Conservation (phyloP, 2,888 invertebrate genomes). For the Phyllotreta striolata region DNA sequence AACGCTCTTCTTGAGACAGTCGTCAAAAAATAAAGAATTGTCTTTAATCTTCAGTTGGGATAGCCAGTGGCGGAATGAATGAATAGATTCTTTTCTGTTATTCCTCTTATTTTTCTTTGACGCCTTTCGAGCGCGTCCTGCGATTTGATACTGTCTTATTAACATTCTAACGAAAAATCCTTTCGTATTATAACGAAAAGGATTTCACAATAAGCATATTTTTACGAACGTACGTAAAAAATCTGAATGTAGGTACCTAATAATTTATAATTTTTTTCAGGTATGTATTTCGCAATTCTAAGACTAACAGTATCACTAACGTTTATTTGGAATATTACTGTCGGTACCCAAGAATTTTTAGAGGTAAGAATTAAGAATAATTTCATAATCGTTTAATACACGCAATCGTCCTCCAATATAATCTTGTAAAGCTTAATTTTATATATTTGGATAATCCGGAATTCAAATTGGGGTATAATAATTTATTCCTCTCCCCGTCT, state of each 20-base stretch:
- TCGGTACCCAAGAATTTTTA: conserved; percentile 50
- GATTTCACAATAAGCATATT: not conserved
- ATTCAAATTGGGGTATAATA: conserved; percentile 13
- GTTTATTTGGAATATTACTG: conserved; percentile 48
- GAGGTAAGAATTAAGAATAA: conserved; percentile 53
- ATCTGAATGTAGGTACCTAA: not conserved
- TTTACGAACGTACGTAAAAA: not conserved
- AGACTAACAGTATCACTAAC: conserved; percentile 50
- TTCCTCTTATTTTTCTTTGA: conserved; percentile 31
- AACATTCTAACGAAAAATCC: conserved; percentile 31
- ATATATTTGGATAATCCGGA: conserved; percentile 9
- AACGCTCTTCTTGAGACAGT: conserved; percentile 22
- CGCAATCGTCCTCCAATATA: no score
- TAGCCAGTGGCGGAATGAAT: conserved; percentile 50
- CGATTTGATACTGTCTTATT: conserved; percentile 35
- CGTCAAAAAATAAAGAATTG: conserved; percentile 29
- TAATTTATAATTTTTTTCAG: conserved; percentile 46
- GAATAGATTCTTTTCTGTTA: conserved; percentile 22
- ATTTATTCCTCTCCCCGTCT: conserved; percentile 14
- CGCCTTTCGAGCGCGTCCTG: conserved; percentile 36
- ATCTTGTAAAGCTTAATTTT: conserved; percentile 1
- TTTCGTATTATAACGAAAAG: conserved; percentile 7
- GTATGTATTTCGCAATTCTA: conserved; percentile 54
- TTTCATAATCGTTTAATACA: not conserved
- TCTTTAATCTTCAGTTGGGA: conserved; percentile 49